Base-by-base conservation (phyloP, 1,140 invertebrate genomes). In the Drosophila ohnishii region DNA sequence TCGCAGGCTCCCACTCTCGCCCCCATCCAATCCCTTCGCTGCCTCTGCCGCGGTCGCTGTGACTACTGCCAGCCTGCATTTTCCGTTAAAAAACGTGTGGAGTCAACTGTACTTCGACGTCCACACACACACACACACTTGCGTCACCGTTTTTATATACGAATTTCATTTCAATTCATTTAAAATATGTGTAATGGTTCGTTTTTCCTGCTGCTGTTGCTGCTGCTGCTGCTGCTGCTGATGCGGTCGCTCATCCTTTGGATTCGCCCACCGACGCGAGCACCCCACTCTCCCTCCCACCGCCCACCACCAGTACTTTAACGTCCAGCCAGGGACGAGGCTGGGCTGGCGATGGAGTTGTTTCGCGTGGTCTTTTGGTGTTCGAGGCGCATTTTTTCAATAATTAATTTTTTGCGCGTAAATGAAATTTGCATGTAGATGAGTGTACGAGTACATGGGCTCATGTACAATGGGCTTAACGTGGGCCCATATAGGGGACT, bases 381-480 rank as follows among this genome's bases (percentile, higher is more conserved):
- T 72, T 53, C 62, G 57, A 42, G 66, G 82, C 84, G 70, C 79
- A 78, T 83, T 87, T 87, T 87, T 87, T 87, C 84, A 88, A 87
- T 88, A 87, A 88, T 87, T 87, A 87, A 87, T 87, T 87, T 87
- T 87, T 87, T 87, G 77, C 84, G 84, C 84, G 84, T 88, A 88
- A 87, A 80, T 87, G 80, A 86, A 87, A 87, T 87, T 88, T 86
- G 72, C 80, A 83, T 87, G 79, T 88, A 75, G 71, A 87, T 79
- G 79, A 73, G 67, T 28, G 40, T 53, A 45, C 48, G 45, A 39
- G 59, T 44, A 48, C 13, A 51, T 53, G 47, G 48, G 47, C 32
- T 40, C 13, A 34, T 19, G 40, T 47, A 71, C 34, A 56, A 5
- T 35, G 35, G n/a, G 44, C 39, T 6, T 28, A 22, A 22, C 19